These are phyloP conservation scores for Globicephala melas DNA, from an alignment of 2,113 vertebrate species.

Conservation along the genomic window DNA sequence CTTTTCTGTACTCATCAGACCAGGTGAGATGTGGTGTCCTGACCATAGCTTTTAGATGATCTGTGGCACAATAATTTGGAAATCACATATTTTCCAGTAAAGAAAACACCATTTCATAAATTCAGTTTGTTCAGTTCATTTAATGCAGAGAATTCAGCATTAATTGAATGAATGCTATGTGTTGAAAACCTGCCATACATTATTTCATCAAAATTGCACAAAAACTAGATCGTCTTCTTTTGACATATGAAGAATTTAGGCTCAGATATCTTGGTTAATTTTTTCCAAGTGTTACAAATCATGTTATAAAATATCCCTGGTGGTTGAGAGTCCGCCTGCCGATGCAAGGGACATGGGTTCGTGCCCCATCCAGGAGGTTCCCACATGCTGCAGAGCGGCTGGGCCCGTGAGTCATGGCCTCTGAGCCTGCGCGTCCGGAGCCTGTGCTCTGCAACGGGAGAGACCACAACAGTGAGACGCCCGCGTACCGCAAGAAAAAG, in stretches of 20 bases:
- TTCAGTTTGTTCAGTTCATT: neutral
- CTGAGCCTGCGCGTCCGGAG: too few relatives aligned
- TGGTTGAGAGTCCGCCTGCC: too few relatives aligned
- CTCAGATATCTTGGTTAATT: neutral
- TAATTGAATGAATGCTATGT: neutral
- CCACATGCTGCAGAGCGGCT: too few relatives aligned
- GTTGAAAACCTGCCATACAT: neutral
- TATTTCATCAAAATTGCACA: neutral
- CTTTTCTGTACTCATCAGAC: neutral
- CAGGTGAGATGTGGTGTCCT: too few relatives aligned
- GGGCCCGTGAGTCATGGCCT: too few relatives aligned
- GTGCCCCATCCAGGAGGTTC: fast-evolving
- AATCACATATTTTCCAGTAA: neutral
- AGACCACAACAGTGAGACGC: too few relatives aligned
- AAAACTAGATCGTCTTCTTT: neutral
- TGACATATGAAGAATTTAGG: neutral
- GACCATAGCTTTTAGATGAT: neutral
- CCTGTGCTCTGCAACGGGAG: too few relatives aligned
- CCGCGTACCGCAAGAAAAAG: too few relatives aligned
- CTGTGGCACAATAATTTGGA: neutral
- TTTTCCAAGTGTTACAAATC: neutral
- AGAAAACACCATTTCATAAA: neutral
- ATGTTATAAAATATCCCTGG: too few relatives aligned
- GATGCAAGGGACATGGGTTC: too few relatives aligned
- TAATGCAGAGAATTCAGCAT: neutral